Evolutionary conservation across 2,888 invertebrate species (phyloP), one percentile per base, ranked within the genome.

Genomic region (Coelopa pilipes): DNA sequence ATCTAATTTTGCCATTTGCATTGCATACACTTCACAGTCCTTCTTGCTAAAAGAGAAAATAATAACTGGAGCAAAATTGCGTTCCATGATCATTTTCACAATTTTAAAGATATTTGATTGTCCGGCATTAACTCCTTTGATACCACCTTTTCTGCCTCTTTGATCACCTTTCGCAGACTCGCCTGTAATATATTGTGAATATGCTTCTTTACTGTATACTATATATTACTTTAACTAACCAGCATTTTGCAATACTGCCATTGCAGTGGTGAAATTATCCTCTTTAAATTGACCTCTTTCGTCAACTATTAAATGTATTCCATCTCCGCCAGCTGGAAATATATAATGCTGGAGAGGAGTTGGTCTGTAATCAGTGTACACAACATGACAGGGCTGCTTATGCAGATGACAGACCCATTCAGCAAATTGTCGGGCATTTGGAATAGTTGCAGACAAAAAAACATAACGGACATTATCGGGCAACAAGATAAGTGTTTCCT

Each of bases 1-100:
- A 88, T 99, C 99, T 80, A 99, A 88, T 87, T 97, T 97, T 0
- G 98, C 93, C 94, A 99, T 94, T 87, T 97, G 96, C 91, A 96
- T 92, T 0, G 99, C 99, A 86, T 97, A 99, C 0, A 94, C 89
- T 87, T 99, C 99, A 84, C 99, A 99, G 80, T 99, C 99, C 85
- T 98, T 99, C 85, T 98, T 97, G 83, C 98, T 98, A 87, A 99
- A 99, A 84, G 98, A 98, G 89, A 99, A 99, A 73, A 98, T 96
- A 80, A 99, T 99, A 4, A 98, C 98, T 0, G 99, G 99, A 0
- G 98, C 96, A 87, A 99, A 96, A 86, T 96, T 97, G 34, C 97
- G 90, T 84, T 99, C 98, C 96, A 98, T 97, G 57, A 99, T 96
- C 96, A 99, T 98, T 88, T 98, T 97, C 21, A 99, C 95, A 76